Evolutionary conservation across 1,140 invertebrate genomes (phyloP).

Genomic region (Drosophila sturtevanti): DNA sequence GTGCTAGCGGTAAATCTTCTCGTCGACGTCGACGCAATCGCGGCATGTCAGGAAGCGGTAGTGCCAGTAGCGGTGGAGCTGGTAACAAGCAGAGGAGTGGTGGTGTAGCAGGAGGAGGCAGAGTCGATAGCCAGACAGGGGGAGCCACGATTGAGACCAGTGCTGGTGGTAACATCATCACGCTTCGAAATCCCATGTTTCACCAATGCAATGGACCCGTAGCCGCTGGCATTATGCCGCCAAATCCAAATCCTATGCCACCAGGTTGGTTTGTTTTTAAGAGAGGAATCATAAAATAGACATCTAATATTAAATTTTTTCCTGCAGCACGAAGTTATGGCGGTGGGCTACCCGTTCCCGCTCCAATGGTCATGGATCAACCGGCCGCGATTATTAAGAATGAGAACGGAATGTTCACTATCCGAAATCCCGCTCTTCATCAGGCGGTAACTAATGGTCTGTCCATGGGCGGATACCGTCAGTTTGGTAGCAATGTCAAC

Average conservation of each 20-base stretch:
- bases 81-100: constrained; percentile 31
- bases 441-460: constrained; percentile 78
- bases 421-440: constrained; percentile 86
- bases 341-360: constrained; percentile 45
- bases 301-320: background rate
- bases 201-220: constrained; percentile 81
- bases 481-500: constrained; percentile 75
- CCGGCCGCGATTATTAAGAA: constrained; percentile 87
- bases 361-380: constrained; percentile 73
- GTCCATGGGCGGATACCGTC: constrained; percentile 69
- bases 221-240: constrained; percentile 36
- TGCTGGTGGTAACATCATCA: constrained; percentile 86
- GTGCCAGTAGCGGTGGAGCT: constrained; percentile 6
- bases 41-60: constrained; percentile 79
- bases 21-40: constrained; percentile 86
- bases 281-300: too few species aligned
- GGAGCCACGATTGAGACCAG: constrained; percentile 55
- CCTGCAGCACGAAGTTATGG: constrained; percentile 50
- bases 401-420: constrained; percentile 91
- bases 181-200: constrained; percentile 89
- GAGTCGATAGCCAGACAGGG: constrained; percentile 9
- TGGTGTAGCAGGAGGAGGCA: constrained; percentile 14
- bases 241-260: constrained; percentile 63
- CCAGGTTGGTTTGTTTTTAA: constrained; percentile 33
- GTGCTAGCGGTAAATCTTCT: constrained; percentile 69